Evolutionary conservation across 1,140 invertebrate genomes (phyloP).

Genomic region (Chironomus tepperi): DNA sequence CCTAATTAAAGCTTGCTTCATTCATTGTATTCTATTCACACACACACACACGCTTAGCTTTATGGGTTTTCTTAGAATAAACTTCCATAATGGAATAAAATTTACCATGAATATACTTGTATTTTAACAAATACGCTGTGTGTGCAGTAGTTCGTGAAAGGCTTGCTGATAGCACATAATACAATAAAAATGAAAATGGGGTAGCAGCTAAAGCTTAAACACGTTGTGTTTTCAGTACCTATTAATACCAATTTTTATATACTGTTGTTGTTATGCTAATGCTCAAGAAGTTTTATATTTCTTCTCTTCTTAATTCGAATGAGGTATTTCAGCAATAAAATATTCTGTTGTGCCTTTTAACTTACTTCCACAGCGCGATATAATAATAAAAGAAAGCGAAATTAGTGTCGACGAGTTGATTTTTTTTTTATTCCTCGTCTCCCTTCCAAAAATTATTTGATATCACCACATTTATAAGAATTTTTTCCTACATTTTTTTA

Average conservation of each 20-base stretch:
- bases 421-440: background rate
- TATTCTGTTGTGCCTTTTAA: too few species aligned
- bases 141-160: conserved; percentile 11
- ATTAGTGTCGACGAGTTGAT: conserved; percentile 23
- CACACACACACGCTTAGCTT: too few species aligned
- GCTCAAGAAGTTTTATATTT: background rate
- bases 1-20: conserved; percentile 20
- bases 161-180: background rate
- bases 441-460: background rate
- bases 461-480: conserved; percentile 13
- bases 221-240: background rate
- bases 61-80: too few species aligned
- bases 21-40: background rate
- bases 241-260: background rate
- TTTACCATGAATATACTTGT: too few species aligned
- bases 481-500: background rate
- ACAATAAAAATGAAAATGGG: background rate
- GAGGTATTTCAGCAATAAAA: too few species aligned
- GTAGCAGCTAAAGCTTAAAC: background rate
- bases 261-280: conserved; percentile 18
- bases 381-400: background rate
- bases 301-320: too few species aligned
- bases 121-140: background rate
- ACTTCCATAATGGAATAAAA: too few species aligned
- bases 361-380: background rate